Conservation (phyloP, 2,113 vertebrate species). For the Vimba vimba region DNA sequence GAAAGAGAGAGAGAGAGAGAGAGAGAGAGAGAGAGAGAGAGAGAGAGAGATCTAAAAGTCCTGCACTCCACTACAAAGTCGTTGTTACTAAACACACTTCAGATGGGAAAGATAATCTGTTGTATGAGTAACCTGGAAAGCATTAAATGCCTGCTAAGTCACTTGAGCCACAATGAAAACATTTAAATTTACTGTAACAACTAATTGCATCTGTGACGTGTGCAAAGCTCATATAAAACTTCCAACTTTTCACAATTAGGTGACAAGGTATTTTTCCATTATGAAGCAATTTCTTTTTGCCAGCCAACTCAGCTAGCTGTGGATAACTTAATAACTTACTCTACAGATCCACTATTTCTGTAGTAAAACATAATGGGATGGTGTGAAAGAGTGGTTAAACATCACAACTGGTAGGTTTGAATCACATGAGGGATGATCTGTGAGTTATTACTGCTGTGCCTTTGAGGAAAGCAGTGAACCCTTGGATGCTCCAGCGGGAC, state of each 20-base stretch:
- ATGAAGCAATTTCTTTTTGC: not conserved
- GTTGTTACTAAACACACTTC: slow-evolving; percentile 12
- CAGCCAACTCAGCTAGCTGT: not conserved
- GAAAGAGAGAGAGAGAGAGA: too few species aligned
- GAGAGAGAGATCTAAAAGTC: not conserved
- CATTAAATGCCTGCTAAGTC: not conserved
- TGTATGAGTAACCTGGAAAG: not conserved
- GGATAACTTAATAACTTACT: not conserved
- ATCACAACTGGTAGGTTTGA: not conserved
- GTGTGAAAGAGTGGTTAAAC: not conserved
- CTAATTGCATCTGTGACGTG: not conserved
- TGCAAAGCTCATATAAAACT: not conserved
- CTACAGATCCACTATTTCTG: not conserved
- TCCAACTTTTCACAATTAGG: not conserved
- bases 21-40: too few species aligned
- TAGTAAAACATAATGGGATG: not conserved
- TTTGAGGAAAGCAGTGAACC: not conserved
- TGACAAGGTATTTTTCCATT: not conserved
- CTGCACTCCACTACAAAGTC: not conserved
- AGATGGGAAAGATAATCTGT: not conserved
- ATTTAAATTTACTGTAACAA: not conserved
- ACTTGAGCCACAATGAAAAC: not conserved
- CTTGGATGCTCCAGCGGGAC: not conserved
- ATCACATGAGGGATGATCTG: not conserved
- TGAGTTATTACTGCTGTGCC: not conserved